Base-by-base conservation (phyloP, 1,140 invertebrate genomes). In the Bombus pyrosoma region DNA sequence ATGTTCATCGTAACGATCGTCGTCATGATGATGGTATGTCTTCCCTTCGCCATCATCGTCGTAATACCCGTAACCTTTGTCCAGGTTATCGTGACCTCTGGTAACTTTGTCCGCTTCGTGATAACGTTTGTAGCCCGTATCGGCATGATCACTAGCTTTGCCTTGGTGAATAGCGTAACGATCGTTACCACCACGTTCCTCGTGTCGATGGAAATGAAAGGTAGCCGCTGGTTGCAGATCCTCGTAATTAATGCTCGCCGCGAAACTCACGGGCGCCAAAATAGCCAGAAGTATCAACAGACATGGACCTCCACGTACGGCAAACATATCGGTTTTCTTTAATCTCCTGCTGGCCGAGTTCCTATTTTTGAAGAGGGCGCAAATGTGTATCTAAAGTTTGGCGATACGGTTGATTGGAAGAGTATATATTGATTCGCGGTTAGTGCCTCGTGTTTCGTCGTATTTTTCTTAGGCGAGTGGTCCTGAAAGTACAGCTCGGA, bases 31-130 rank as follows among this genome's bases (percentile, higher is more conserved):
- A 77, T 96, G 96, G 10, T 12, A 12, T 3, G 59, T n/a, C 90
- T 97, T 97, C 89, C 97, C 96, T 86, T 96, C 96, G 13, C 96
- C 96, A 8, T 95, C 96, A 69, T 97, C 95, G 80, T 95, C 94
- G 91, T 96, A 96, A 87, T 97, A 96, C 62, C 96, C 96, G 64
- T 96, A 95, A 87, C 96, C 96, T 88, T 97, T 97, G 87, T 96
- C 25, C 25, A 22, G 12, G 5, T 69, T 96, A 91, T 97, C 96
- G 64, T 97, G 96, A 18, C 96, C 96, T 91, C 97, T 96, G 72
- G 96, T 95, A 4, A 96, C 96, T 87, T 97, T 96, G 75, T 96
- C 95, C 86, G 96, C 95, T 62, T 96, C 95, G 88, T 97, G 96
- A 4, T 96, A 95, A 1, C 95, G 95, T 77, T 96, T 95, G 66